A percentile compares a stretch with the other conserved stretches of the same genome.
Evolutionary conservation across 2,113 vertebrate genomes (phyloP).

Genomic region (Cryptomyrus ogoouensis): DNA sequence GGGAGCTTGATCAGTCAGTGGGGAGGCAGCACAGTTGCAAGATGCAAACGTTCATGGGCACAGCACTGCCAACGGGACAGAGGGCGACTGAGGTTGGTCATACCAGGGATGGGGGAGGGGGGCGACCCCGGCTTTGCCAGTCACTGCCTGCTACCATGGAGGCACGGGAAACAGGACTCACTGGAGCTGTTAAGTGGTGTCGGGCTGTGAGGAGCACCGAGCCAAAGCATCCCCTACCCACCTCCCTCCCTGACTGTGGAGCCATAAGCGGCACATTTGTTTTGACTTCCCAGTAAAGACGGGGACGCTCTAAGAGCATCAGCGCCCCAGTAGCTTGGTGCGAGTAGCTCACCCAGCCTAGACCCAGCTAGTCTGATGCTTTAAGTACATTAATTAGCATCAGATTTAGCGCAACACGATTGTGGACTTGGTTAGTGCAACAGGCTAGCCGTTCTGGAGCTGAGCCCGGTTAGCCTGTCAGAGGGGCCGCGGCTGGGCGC

Average conservation of each 20-base stretch:
- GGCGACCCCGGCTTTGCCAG: not conserved
- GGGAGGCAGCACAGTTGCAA: slow-evolving; percentile 52
- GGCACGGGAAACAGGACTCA: not conserved
- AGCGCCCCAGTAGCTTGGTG: not conserved
- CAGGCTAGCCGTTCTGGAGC: not conserved
- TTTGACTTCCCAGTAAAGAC: not conserved
- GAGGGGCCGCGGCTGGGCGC: not conserved
- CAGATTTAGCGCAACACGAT: not conserved
- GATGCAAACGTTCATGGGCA: slow-evolving; percentile 39
- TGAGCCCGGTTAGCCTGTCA: not conserved
- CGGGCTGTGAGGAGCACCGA: not conserved
- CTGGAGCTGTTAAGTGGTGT: not conserved
- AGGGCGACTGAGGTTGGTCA: slow-evolving; percentile 42
- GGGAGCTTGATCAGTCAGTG: slow-evolving; percentile 26
- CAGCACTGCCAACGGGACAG: slow-evolving; percentile 44
- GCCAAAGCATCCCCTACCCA: not conserved
- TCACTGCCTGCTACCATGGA: not conserved
- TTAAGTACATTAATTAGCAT: not conserved
- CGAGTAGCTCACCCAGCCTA: not conserved
- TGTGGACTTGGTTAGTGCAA: not conserved
- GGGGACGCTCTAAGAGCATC: not conserved
- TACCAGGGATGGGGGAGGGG: not conserved
- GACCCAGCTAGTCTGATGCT: not conserved
- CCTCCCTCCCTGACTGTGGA: not conserved
- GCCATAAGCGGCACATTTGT: not conserved